Conservation (phyloP, 2,113 vertebrate genomes). For the Galeopterus variegatus region DNA sequence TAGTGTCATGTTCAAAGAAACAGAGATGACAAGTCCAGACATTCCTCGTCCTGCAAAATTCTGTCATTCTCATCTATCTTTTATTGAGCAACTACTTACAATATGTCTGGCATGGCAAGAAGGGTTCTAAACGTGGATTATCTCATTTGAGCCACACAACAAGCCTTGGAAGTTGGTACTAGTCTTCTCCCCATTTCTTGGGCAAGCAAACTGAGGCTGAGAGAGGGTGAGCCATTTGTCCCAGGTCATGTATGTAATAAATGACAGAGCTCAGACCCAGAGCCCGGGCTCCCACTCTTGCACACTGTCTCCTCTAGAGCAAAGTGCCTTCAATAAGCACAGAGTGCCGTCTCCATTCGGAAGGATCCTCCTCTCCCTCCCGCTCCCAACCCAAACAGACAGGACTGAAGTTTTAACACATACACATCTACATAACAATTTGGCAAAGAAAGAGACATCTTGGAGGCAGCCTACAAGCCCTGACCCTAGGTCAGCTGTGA, state of each 20-base stretch:
- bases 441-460: background rate
- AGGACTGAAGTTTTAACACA: background rate
- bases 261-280: background rate
- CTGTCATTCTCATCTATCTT: background rate
- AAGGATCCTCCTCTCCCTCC: background rate
- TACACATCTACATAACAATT: background rate
- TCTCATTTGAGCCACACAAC: background rate
- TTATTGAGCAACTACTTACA: background rate
- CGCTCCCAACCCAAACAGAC: background rate
- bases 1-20: background rate
- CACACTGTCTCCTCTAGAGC: background rate
- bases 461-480: background rate
- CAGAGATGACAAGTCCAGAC: background rate
- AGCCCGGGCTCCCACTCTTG: background rate
- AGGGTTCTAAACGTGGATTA: background rate
- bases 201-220: background rate
- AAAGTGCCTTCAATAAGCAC: background rate
- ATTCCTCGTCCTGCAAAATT: background rate
- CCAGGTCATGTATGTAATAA: background rate
- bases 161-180: background rate
- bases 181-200: slow-evolving; percentile 7
- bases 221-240: background rate
- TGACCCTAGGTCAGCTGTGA: background rate
- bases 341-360: background rate
- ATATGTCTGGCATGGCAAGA: background rate